Evolutionary conservation across 2,888 invertebrate species (phyloP), one percentile per base, ranked within the genome.

Genomic region (Oscheius sp.): DNA sequence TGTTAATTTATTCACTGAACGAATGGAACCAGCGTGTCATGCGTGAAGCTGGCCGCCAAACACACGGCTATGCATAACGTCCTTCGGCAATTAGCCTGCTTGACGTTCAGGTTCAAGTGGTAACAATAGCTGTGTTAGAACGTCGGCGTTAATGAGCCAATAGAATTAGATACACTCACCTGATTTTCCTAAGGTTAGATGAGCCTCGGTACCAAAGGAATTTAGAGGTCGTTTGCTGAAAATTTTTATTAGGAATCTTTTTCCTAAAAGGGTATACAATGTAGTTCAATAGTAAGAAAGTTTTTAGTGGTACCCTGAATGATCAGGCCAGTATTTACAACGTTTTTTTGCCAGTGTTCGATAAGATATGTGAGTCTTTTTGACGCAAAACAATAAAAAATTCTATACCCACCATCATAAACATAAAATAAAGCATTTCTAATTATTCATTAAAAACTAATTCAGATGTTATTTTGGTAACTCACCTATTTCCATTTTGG

Each of bases 401-500:
- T n/a, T n/a, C n/a, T n/a, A n/a, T n/a, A n/a, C n/a, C n/a, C n/a
- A n/a, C n/a, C n/a, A n/a, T n/a, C n/a, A n/a, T n/a, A n/a, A n/a
- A n/a, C n/a, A n/a, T n/a, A n/a, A n/a, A n/a, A n/a, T n/a, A n/a
- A n/a, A n/a, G n/a, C n/a, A n/a, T n/a, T n/a, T n/a, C n/a, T n/a
- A n/a, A n/a, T n/a, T n/a, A n/a, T n/a, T n/a, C n/a, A n/a, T n/a
- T n/a, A n/a, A n/a, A n/a, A n/a, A n/a, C n/a, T n/a, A n/a, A n/a
- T n/a, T n/a, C n/a, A n/a, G n/a, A n/a, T n/a, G n/a, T n/a, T n/a
- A n/a, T n/a, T n/a, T n/a, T 47, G 26, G 4, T 47, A 47, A 24
- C 54, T 45, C n/a, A 41, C 68, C 54, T 62, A 44, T 68, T 62
- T 32, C 68, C 63, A 20, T 51, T 70, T 8, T 66, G 59, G 45